Evolutionary conservation across 2,113 vertebrate species (phyloP).

Genomic region (human (Homo sapiens)): GRCh38 chr4:6107001-6107500

Average conservation of each 20-base stretch:
- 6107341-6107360: accelerated
- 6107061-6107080: neutral
- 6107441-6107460: too few species aligned
- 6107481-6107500: neutral
- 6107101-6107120: accelerated
- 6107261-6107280: neutral
- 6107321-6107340: accelerated
- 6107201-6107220: neutral
- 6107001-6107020: neutral
- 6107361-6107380: neutral
- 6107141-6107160: neutral
- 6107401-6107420: neutral
- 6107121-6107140: neutral
- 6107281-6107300: neutral
- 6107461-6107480: neutral
- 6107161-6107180: neutral
- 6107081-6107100: neutral
- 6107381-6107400: neutral
- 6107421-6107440: neutral
- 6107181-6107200: neutral
- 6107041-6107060: neutral
- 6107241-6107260: neutral
- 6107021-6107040: neutral
- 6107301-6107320: neutral
- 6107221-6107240: neutral